Base-by-base conservation (phyloP, 2,113 vertebrate species). In the Apus apus region DNA sequence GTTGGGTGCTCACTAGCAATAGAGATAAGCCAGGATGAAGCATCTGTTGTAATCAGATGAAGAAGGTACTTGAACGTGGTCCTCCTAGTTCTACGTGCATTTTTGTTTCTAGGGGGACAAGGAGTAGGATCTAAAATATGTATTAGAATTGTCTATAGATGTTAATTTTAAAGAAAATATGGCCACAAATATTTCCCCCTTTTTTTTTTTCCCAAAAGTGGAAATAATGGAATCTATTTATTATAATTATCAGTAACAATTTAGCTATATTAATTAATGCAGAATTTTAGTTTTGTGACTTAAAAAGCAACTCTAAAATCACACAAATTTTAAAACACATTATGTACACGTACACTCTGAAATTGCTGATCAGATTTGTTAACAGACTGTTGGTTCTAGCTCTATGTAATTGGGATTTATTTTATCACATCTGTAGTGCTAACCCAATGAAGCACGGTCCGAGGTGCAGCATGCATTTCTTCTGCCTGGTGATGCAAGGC, bases 391-490 rank as follows among this genome's bases (percentile, higher is more conserved):
- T 67, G 30, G 43, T 48, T 79, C 54, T 58, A 25, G 6, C 7
- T 85, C 7, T 43, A 83, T n/a, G n/a, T 22, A 89, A 78, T 2
- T 36, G 19, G 4, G 2, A 11, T 38, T 58, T 81, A 4, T 58
- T 30, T 66, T 20, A 60, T 58, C 38, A 54, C 17, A 19, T 45
- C 40, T 27, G 11, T 38, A 68, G 40, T 13, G 72, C 22, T 75
- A 78, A 65, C 2, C 5, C 43, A 70, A 15, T 4, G 19, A 76
- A 75, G 7, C 0, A 1, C 34, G 34, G 54, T 13, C 34, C 34
- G 20, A 77, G 43, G 21, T 5, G 4, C 19, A 71, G 18, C 0
- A 0, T 21, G 8, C 9, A 8, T 72, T 58, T 77, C 38, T 70
- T 91, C 60, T 46, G 65, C 50, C 18, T 53, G n/a, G 30, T 0